Evolutionary conservation across 2,888 invertebrate genomes (phyloP).

Genomic region (Mimachlamys varia): DNA sequence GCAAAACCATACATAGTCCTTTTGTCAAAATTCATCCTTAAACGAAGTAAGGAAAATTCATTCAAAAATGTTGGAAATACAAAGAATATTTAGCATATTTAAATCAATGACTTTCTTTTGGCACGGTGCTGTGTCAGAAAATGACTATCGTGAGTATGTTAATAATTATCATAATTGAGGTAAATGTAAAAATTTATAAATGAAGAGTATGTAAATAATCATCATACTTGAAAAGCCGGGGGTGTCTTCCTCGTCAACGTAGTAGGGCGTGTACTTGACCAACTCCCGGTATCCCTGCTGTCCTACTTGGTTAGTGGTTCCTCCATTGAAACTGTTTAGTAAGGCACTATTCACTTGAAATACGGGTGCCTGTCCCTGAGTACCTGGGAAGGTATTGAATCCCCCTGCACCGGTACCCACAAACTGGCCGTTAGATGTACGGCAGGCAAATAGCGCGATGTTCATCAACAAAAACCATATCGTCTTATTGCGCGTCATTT

Average conservation of each 20-base stretch:
- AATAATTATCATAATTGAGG: no score
- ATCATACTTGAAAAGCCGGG: background rate
- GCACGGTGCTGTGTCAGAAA: no score
- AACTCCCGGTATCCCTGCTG: background rate
- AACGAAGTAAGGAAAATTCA: no score
- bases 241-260: background rate
- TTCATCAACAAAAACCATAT: background rate
- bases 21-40: no score
- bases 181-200: no score
- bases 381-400: background rate
- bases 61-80: no score
- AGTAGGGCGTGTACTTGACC: background rate
- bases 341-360: background rate
- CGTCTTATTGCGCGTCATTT: background rate
- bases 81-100: no score
- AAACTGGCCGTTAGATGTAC: background rate
- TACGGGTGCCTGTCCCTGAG: background rate
- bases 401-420: background rate
- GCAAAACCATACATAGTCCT: no score
- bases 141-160: no score
- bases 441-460: background rate
- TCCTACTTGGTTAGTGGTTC: background rate
- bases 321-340: background rate
- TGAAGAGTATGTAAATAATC: no score
- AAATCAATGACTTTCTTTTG: no score